Percentiles rank a stretch among this genome's conserved stretches.
These are phyloP conservation scores for Nemotelus pantherinus DNA, from an alignment of 2,888 invertebrate genomes.

Conservation along the genomic window DNA sequence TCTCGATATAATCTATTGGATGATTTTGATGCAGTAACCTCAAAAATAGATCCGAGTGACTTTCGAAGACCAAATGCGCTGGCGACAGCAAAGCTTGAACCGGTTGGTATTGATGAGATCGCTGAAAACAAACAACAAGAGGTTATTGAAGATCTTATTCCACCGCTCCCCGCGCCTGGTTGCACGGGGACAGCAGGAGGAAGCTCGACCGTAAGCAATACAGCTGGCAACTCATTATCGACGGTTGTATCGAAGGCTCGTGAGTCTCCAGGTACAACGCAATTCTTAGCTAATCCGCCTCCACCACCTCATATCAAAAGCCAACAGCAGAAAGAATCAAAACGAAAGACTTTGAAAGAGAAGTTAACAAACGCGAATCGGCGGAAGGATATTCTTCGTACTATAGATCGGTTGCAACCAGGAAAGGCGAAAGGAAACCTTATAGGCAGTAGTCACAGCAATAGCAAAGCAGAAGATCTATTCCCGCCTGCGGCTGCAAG, in stretches of 20 bases:
- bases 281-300: conserved; percentile 61
- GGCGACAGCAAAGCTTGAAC: conserved; percentile 62
- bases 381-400: conserved; percentile 78
- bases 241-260: neutral
- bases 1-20: conserved; percentile 74
- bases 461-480: conserved; percentile 70
- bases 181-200: conserved; percentile 50
- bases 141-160: conserved; percentile 54
- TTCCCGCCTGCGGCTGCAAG: conserved; percentile 68
- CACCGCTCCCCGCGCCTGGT: conserved; percentile 42
- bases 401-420: conserved; percentile 84
- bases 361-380: conserved; percentile 65
- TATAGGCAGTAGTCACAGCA: conserved; percentile 73
- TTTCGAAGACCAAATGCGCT: conserved; percentile 66
- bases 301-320: conserved; percentile 62
- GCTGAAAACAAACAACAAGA: conserved; percentile 58
- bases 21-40: conserved; percentile 67
- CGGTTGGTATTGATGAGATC: conserved; percentile 66
- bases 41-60: conserved; percentile 64
- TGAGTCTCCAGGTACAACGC: conserved; percentile 56
- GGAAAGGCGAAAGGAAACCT: conserved; percentile 90
- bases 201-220: conserved; percentile 29
- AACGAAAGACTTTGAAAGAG: conserved; percentile 63
- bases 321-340: conserved; percentile 64
- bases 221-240: conserved; percentile 1